Evolutionary conservation across 92 coral and sea anemone genomes (phyloP).

Genomic region (Isaurus tuberculatus): DNA sequence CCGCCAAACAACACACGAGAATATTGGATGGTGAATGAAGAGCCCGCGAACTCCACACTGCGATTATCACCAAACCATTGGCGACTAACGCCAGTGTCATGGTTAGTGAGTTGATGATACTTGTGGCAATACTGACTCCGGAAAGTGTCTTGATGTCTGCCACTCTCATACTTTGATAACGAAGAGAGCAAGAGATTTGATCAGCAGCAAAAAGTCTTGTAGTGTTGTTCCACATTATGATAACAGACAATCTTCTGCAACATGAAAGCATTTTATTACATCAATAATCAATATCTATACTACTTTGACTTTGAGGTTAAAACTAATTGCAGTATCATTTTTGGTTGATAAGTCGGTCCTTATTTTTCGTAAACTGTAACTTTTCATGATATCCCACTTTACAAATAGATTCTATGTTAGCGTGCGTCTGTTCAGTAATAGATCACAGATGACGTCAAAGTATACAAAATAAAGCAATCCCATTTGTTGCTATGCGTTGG

Average conservation of each 20-base stretch:
- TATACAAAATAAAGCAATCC: no score
- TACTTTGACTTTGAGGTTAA: no score
- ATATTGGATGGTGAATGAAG: conserved; percentile 40
- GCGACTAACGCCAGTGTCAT: conserved; percentile 30
- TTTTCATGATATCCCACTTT: no score
- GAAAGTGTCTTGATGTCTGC: conserved; percentile 23
- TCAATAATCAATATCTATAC: no score
- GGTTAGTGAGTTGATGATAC: conserved; percentile 10
- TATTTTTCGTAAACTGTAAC: no score
- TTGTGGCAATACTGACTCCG: conserved; percentile 34
- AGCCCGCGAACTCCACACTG: conserved; percentile 37
- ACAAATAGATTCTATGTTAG: no score
- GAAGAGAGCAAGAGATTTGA: conserved; percentile 10
- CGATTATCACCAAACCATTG: conserved; percentile 37
- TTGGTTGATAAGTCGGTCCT: no score
- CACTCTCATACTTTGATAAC: conserved; percentile 36
- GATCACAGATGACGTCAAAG: no score
- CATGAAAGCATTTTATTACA: no score
- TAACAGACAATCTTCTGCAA: not conserved
- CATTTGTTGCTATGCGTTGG: no score
- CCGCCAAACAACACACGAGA: conserved; percentile 29
- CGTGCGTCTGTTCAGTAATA: no score
- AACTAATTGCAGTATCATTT: no score
- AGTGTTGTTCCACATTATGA: conserved; percentile 37
- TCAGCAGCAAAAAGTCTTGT: not conserved